Evolutionary conservation across 2,888 invertebrate species (phyloP).

Genomic region (Microctonus hyperodae): DNA sequence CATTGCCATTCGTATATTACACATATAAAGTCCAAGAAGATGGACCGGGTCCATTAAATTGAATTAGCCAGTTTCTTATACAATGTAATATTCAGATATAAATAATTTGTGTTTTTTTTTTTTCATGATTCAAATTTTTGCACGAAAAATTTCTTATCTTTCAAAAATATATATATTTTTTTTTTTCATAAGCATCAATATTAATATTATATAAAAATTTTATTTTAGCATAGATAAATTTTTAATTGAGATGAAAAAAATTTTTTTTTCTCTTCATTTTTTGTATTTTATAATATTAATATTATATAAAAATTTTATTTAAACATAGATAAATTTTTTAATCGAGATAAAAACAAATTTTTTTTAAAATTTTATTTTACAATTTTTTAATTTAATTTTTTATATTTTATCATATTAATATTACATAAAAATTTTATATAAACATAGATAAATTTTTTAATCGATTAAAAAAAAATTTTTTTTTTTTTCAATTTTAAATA

Average conservation of each 20-base stretch:
- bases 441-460: too few species aligned
- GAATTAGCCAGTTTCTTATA: conserved; percentile 16
- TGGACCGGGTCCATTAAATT: conserved; percentile 19
- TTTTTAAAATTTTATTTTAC: too few species aligned
- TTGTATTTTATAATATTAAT: too few species aligned
- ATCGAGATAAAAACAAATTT: too few species aligned
- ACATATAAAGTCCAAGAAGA: conserved; percentile 18
- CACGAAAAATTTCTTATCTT: neutral
- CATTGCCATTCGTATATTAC: conserved; percentile 15
- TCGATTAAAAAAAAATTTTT: neutral
- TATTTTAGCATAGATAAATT: too few species aligned
- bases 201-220: too few species aligned
- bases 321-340: too few species aligned
- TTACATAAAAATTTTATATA: too few species aligned
- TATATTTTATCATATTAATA: too few species aligned
- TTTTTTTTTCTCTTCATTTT: neutral
- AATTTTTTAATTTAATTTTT: too few species aligned
- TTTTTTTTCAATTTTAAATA: neutral
- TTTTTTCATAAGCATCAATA: neutral
- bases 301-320: too few species aligned
- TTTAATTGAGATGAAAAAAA: neutral
- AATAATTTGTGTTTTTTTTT: too few species aligned
- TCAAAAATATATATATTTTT: neutral
- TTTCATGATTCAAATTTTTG: conserved; percentile 3
- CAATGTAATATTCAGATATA: conserved; percentile 22